Conservation (phyloP, 2,113 vertebrate genomes). For the Marmota monax region DNA sequence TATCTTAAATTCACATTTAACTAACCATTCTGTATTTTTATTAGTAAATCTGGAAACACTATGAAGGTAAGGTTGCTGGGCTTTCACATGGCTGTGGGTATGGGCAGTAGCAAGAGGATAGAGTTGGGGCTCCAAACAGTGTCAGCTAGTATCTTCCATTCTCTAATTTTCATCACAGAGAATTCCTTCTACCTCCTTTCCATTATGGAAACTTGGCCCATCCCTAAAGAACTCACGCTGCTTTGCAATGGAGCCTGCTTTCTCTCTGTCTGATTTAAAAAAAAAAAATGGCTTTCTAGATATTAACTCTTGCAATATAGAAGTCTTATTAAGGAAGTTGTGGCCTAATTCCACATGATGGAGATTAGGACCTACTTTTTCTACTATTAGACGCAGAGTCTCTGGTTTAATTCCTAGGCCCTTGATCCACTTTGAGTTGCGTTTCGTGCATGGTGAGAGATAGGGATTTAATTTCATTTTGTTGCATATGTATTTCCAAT, state of each 20-base stretch:
- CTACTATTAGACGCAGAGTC: too few species aligned
- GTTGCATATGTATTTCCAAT: too few species aligned
- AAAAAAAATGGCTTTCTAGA: neutral
- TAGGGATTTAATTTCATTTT: too few species aligned
- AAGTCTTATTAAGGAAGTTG: too few species aligned
- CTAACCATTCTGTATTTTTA: neutral
- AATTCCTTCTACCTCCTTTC: neutral
- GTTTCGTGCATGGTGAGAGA: too few species aligned
- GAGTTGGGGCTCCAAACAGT: too few species aligned
- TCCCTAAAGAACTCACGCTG: neutral
- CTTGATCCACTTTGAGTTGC: too few species aligned
- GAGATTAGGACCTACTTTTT: too few species aligned
- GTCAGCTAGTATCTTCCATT: neutral
- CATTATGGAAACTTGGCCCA: neutral
- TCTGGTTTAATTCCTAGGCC: too few species aligned
- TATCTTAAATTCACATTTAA: neutral
- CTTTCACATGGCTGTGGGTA: neutral
- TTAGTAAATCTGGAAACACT: neutral
- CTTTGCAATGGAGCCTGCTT: neutral
- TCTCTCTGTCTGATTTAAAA: neutral
- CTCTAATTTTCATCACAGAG: neutral
- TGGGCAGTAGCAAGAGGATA: too few species aligned
- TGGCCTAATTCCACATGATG: too few species aligned
- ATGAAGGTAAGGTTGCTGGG: neutral
- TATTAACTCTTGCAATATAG: too few species aligned